Percentiles rank a stretch among this genome's conserved stretches.
These are phyloP conservation scores for Dasypus novemcinctus DNA, from an alignment of 2,113 vertebrate genomes.

Conservation along the genomic window DNA sequence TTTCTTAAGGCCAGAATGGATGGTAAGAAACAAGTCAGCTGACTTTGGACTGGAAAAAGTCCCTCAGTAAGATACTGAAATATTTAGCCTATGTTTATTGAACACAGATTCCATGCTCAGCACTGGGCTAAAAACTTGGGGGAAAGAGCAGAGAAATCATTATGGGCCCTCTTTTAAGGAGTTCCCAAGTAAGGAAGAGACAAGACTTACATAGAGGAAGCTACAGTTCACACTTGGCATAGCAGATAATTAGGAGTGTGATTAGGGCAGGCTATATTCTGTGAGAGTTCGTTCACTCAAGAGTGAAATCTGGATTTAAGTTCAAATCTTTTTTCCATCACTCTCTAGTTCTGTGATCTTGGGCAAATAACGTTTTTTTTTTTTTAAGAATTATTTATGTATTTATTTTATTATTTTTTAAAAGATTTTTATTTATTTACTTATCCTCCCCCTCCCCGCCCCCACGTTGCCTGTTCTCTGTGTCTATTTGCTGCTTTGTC, in stretches of 20 bases:
- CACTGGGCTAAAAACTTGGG: constrained; percentile 1
- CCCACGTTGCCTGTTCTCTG: no score
- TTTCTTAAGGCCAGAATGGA: constrained; percentile 8
- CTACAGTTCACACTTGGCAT: not conserved
- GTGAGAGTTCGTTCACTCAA: not conserved
- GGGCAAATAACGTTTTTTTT: not conserved
- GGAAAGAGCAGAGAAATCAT: not conserved
- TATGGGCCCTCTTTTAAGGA: not conserved
- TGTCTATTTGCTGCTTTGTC: no score
- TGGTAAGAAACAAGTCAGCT: not conserved
- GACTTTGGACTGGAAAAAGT: constrained; percentile 14
- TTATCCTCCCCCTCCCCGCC: no score
- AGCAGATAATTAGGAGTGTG: not conserved
- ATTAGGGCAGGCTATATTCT: not conserved
- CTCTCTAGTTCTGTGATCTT: constrained; percentile 33
- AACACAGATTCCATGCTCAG: constrained; percentile 29
- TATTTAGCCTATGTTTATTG: constrained; percentile 37
- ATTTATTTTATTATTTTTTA: no score
- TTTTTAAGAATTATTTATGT: no score
- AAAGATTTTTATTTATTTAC: no score
- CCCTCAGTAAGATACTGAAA: constrained; percentile 15
- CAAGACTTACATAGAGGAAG: not conserved
- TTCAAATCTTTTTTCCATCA: constrained; percentile 13
- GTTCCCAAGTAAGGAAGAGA: not conserved
- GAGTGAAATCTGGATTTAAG: not conserved